Percentiles rank a stretch among this genome's conserved stretches.
phyloP scores from a whole-genome alignment of 1,140 invertebrate species.

The Bombyx mandarina region DNA sequence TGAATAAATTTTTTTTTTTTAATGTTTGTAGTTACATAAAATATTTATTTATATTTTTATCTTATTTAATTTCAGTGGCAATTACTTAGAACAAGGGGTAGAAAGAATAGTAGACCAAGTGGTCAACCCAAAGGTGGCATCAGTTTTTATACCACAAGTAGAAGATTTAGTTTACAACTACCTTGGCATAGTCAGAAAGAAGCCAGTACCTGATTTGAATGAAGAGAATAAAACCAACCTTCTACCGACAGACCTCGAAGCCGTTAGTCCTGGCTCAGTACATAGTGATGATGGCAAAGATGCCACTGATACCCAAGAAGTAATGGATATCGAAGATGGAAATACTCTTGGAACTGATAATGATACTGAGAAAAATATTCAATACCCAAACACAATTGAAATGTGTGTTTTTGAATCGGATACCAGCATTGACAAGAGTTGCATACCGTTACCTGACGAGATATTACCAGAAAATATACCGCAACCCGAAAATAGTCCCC shows the following conservation, averaged over 20 bases:
- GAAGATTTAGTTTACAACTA: slow-evolving; percentile 92
- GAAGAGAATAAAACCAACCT: slow-evolving; percentile 63
- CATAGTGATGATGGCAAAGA: slow-evolving; percentile 69
- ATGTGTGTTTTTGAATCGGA: slow-evolving; percentile 70
- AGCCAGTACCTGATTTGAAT: slow-evolving; percentile 37
- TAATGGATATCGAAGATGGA: slow-evolving; percentile 68
- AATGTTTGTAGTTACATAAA: too few relatives aligned
- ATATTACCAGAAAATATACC: slow-evolving; percentile 57
- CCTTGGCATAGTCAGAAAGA: slow-evolving; percentile 77
- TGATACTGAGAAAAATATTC: slow-evolving; percentile 19
- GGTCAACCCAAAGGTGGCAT: slow-evolving; percentile 91
- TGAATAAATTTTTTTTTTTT: too few relatives aligned
- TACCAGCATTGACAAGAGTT: slow-evolving; percentile 36
- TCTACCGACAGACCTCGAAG: slow-evolving; percentile 81
- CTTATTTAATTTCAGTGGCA: slow-evolving; percentile 74
- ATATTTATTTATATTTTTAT: slow-evolving; percentile 1
- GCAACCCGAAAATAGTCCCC: slow-evolving; percentile 41
- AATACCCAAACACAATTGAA: slow-evolving; percentile 64
- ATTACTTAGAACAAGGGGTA: slow-evolving; percentile 82
- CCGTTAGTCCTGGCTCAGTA: slow-evolving; percentile 83
- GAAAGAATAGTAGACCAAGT: slow-evolving; percentile 96
- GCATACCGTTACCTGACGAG: slow-evolving; percentile 51
- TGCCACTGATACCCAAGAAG: slow-evolving; percentile 15
- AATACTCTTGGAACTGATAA: slow-evolving; percentile 15
- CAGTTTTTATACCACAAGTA: slow-evolving; percentile 90